Conservation (phyloP, 2,888 invertebrate genomes). For the Phyllotreta striolata region DNA sequence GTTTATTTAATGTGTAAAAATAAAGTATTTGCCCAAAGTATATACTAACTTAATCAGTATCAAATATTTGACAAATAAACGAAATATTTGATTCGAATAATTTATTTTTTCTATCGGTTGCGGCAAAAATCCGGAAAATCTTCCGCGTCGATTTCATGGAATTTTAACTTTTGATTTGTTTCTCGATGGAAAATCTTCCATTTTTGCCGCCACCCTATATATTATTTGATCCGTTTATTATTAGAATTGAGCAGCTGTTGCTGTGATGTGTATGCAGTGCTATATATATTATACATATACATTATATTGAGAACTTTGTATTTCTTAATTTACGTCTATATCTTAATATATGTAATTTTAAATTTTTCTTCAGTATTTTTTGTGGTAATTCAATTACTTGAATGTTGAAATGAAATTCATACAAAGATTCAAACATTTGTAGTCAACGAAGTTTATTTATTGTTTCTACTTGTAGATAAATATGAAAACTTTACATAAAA, state of each 20-base stretch:
- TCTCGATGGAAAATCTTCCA: slow-evolving; percentile 1
- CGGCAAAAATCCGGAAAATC: slow-evolving; percentile 10
- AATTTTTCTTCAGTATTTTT: slow-evolving; percentile 40
- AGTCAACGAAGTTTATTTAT: no score
- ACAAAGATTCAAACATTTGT: no score
- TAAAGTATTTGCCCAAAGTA: slow-evolving; percentile 55
- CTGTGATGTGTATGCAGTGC: slow-evolving; percentile 49
- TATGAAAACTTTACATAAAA: no score
- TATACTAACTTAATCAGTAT: slow-evolving; percentile 51
- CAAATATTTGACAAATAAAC: slow-evolving; percentile 44
- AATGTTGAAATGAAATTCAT: neutral
- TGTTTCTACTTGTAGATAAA: no score
- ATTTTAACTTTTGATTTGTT: neutral
- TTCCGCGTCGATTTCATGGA: slow-evolving; percentile 1
- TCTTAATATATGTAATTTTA: slow-evolving; percentile 56
- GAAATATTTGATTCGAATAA: slow-evolving; percentile 47
- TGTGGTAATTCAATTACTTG: slow-evolving; percentile 11
- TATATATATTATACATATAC: slow-evolving; percentile 49
- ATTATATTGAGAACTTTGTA: slow-evolving; percentile 53
- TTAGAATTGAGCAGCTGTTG: slow-evolving; percentile 43
- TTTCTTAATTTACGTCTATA: slow-evolving; percentile 55
- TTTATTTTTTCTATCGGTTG: slow-evolving; percentile 23
- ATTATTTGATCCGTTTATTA: slow-evolving; percentile 23
- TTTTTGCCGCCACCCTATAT: slow-evolving; percentile 13
- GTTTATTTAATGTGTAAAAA: slow-evolving; percentile 51